Evolutionary conservation across 37 sponge, comb jelly and placozoan species (phyloP), one percentile per base, ranked within the genome.

Genomic region (Ianthella basta): DNA sequence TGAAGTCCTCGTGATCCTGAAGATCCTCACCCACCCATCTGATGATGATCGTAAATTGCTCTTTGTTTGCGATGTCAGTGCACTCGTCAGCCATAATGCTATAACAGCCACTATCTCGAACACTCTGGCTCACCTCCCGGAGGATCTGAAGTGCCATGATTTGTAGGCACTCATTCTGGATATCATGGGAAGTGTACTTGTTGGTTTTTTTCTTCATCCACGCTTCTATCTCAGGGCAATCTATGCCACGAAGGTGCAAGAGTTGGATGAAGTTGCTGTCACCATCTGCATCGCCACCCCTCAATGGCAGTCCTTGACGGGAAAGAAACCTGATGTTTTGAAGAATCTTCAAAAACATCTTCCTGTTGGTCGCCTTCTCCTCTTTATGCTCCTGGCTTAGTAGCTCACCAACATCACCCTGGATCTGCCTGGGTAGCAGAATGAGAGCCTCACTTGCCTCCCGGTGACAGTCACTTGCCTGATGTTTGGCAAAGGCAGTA

Each of bases 121-220:
- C 89, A 55, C 56, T 44, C 5, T 34, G n/a, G 55, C 87, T 87
- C 15, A 89, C 35, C 70, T 91, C 59, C 12, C 90, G 65, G 20
- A 91, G 81, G 60, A 94, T 88, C 37, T 87, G 81, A 35, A 87
- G 67, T 60, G 90, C 86, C 92, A 95, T 95, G 18, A 85, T 23
- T 68, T 95, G 60, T 15, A 95, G 53, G 39, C 89, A 87, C 83
- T 91, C 95, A 60, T 95, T 95, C 56, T 91, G 95, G 41, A 91
- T 89, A 16, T 87, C 88, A 89, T 69, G 84, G 12, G 88, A 89
- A 12, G 82, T 86, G 38, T 91, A 95, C 64, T 89, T 89, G 50
- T 88, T 77, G 3, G 86, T 79, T 56, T 90, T 91, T 59, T 85
- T 94, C 27, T 34, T 81, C 88, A 91, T 69, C 92, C 90, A 95